phyloP scores from a whole-genome alignment of 2,888 invertebrate genomes.

The Diogma glabrata region DNA sequence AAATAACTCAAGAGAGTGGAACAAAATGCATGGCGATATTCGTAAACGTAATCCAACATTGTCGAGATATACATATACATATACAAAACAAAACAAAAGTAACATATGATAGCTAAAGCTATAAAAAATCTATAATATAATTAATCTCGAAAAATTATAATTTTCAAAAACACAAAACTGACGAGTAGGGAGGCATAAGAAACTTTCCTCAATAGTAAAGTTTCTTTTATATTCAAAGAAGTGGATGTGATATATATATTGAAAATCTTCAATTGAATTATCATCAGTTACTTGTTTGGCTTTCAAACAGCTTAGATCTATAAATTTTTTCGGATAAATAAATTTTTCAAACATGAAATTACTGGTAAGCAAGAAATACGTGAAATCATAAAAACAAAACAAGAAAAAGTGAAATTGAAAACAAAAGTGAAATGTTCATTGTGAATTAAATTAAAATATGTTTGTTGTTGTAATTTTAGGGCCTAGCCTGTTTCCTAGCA shows the following conservation, averaged over 20 bases:
- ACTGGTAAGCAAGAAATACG: slow-evolving; percentile 27
- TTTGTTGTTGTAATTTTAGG: slow-evolving; percentile 22
- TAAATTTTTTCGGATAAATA: slow-evolving; percentile 17
- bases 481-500: slow-evolving; percentile 37
- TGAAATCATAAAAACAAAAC: not conserved
- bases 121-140: no score
- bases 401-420: not conserved
- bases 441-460: slow-evolving; percentile 10
- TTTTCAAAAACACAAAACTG: no score
- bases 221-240: no score
- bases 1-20: no score
- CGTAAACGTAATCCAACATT: no score
- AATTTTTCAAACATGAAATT: slow-evolving; percentile 28
- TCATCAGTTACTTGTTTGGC: slow-evolving; percentile 38
- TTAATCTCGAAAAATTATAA: no score
- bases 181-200: no score
- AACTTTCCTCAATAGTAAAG: no score
- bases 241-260: slow-evolving; percentile 5
- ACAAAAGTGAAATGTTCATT: slow-evolving; percentile 3
- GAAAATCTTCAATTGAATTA: slow-evolving; percentile 22
- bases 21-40: no score
- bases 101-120: no score
- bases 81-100: no score
- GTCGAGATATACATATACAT: no score
- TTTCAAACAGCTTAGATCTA: slow-evolving; percentile 27